Percentiles rank a stretch among this genome's conserved stretches.
phyloP scores from a whole-genome alignment of 1,140 invertebrate genomes.

The Neotoxoptera formosana region DNA sequence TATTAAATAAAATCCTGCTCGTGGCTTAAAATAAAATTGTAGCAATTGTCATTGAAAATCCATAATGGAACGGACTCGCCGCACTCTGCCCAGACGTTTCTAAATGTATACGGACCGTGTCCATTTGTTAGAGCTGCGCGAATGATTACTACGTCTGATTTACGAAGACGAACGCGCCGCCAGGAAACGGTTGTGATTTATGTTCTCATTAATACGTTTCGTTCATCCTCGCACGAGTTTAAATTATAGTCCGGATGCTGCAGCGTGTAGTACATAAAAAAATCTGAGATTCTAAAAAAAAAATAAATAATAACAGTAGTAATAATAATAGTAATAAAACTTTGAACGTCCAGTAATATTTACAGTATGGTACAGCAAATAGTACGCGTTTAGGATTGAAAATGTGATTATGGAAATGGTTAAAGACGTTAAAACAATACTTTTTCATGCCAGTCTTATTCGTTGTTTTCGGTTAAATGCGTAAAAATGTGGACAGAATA shows the following conservation, averaged over 20 bases:
- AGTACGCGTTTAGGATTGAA: neutral
- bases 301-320: neutral
- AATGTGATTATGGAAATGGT: neutral
- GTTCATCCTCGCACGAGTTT: neutral
- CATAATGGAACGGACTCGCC: neutral
- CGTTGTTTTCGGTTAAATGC: neutral
- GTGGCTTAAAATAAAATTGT: neutral
- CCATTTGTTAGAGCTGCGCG: constrained; percentile 11
- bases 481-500: neutral
- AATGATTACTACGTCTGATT: constrained; percentile 29
- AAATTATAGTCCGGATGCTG: neutral
- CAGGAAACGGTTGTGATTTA: neutral
- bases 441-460: neutral
- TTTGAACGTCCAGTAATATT: neutral
- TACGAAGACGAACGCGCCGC: constrained; percentile 2
- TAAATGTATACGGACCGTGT: neutral
- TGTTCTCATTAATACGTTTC: constrained; percentile 51
- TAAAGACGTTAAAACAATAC: neutral
- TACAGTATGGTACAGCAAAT: neutral
- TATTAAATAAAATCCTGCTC: neutral
- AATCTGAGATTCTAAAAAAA: constrained; percentile 23
- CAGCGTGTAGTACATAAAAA: neutral
- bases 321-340: neutral
- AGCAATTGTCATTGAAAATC: neutral
- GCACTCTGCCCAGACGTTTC: neutral